A percentile compares a stretch with the other conserved stretches of the same genome.
Evolutionary conservation across 2,888 invertebrate species (phyloP).

Genomic region (Caenorhabditis macrosperma): DNA sequence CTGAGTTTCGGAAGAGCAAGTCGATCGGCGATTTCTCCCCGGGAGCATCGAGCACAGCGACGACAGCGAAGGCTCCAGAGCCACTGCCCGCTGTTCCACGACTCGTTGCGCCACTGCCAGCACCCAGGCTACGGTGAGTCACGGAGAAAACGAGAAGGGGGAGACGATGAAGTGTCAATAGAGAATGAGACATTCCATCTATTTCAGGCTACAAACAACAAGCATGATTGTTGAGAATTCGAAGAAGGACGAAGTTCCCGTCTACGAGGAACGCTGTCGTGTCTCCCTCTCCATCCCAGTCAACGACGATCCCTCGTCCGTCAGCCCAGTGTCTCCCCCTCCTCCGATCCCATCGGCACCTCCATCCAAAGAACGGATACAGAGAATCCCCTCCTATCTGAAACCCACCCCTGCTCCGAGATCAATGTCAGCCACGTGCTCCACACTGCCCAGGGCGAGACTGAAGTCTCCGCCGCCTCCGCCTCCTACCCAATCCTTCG

Average conservation of each 20-base stretch:
- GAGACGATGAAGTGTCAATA: slow-evolving; percentile 7
- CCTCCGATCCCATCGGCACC: slow-evolving; percentile 50
- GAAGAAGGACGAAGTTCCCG: slow-evolving; percentile 30
- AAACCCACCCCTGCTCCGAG: slow-evolving; percentile 53
- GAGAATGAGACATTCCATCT: slow-evolving; percentile 28
- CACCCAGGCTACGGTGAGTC: slow-evolving; percentile 35
- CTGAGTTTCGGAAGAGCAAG: slow-evolving; percentile 61
- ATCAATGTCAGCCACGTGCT: neutral
- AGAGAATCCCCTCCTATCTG: slow-evolving; percentile 44
- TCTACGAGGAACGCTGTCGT: slow-evolving; percentile 52
- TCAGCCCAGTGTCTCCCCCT: slow-evolving; percentile 38
- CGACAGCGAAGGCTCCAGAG: neutral
- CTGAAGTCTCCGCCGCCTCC: slow-evolving; percentile 50
- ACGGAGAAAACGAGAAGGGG: neutral
- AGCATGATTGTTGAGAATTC: slow-evolving; percentile 53
- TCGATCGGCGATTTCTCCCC: slow-evolving; percentile 49
- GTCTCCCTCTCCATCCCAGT: slow-evolving; percentile 46
- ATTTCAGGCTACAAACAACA: slow-evolving; percentile 56
- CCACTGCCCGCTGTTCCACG: neutral
- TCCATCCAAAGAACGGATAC: slow-evolving; percentile 49
- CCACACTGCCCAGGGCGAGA: slow-evolving; percentile 37
- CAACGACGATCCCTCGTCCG: neutral
- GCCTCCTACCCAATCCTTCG: slow-evolving; percentile 4
- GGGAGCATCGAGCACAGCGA: neutral
- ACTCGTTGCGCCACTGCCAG: slow-evolving; percentile 20